Evolutionary conservation across 1,140 invertebrate species (phyloP).

Genomic region (Hyphantria cunea): DNA sequence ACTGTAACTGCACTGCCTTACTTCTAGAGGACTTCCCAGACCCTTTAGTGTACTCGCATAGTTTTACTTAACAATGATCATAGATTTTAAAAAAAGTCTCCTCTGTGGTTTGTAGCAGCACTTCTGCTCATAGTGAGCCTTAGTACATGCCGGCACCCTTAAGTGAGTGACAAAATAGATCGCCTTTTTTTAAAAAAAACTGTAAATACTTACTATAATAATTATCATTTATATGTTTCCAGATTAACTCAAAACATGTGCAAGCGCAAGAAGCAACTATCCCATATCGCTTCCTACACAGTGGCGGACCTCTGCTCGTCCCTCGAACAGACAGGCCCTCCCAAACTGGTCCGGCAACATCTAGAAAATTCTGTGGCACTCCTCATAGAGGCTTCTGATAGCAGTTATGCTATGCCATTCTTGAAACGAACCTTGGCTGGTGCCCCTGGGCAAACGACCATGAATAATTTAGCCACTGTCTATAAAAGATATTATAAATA

Average conservation of each 20-base stretch:
- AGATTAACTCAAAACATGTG: slow-evolving; percentile 70
- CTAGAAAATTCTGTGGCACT: slow-evolving; percentile 62
- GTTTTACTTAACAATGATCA: too few relatives aligned
- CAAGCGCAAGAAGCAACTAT: slow-evolving; percentile 65
- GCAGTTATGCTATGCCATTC: slow-evolving; percentile 61
- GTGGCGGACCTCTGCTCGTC: slow-evolving; percentile 61
- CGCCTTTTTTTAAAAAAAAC: too few relatives aligned
- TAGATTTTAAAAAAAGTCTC: too few relatives aligned
- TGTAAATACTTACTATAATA: too few relatives aligned
- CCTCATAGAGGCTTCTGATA: slow-evolving; percentile 62
- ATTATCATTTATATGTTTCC: slow-evolving; percentile 33
- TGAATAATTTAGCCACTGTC: slow-evolving; percentile 65
- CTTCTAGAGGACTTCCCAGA: too few relatives aligned
- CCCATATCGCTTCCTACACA: slow-evolving; percentile 62
- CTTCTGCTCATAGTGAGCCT: too few relatives aligned
- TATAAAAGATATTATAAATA: slow-evolving; percentile 77
- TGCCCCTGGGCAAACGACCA: slow-evolving; percentile 54
- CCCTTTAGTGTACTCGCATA: too few relatives aligned
- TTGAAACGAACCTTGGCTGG: slow-evolving; percentile 57
- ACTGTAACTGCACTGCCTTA: too few relatives aligned
- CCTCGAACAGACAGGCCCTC: slow-evolving; percentile 51
- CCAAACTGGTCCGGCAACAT: slow-evolving; percentile 59
- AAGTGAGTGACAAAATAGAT: too few relatives aligned
- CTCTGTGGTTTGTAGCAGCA: too few relatives aligned
- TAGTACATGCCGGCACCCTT: too few relatives aligned